Percentiles rank a stretch among this genome's conserved stretches.
phyloP scores from a whole-genome alignment of 2,888 invertebrate species.

The Digitonthophagus gazella region DNA sequence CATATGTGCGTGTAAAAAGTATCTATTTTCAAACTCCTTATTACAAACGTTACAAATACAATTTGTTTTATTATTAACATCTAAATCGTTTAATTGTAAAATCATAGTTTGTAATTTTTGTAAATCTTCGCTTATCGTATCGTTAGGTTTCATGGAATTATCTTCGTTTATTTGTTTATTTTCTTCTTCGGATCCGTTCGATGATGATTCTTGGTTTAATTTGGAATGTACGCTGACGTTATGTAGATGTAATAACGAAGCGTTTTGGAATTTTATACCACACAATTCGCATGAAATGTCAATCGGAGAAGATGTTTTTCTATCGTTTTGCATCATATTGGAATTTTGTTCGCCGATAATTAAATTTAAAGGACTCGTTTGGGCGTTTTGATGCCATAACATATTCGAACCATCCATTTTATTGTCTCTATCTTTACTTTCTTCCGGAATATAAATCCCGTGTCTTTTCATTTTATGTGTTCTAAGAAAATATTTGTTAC shows the following conservation, averaged over 20 bases:
- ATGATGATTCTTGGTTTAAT: slow-evolving; percentile 27
- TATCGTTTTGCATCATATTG: slow-evolving; percentile 56
- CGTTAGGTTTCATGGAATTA: slow-evolving; percentile 45
- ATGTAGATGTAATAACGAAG: slow-evolving; percentile 49
- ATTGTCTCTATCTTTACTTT: slow-evolving; percentile 52
- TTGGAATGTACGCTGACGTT: slow-evolving; percentile 46
- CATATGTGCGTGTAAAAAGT: slow-evolving; percentile 68
- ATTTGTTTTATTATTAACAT: slow-evolving; percentile 56
- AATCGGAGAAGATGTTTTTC: slow-evolving; percentile 47
- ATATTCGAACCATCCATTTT: slow-evolving; percentile 40
- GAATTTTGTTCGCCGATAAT: slow-evolving; percentile 65
- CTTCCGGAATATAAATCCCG: slow-evolving; percentile 69
- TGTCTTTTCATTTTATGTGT: slow-evolving; percentile 94
- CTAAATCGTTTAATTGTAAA: slow-evolving; percentile 79
- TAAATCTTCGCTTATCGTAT: slow-evolving; percentile 77
- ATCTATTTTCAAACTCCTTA: slow-evolving; percentile 69
- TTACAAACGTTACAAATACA: slow-evolving; percentile 68
- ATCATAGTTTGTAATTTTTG: slow-evolving; percentile 90
- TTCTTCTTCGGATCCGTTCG: slow-evolving; percentile 29
- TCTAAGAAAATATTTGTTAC: slow-evolving; percentile 87
- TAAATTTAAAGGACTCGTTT: slow-evolving; percentile 75
- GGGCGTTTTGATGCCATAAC: slow-evolving; percentile 54
- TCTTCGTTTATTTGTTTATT: slow-evolving; percentile 24
- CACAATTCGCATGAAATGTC: slow-evolving; percentile 55
- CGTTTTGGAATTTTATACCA: slow-evolving; percentile 55